Base-by-base conservation (phyloP, 2,797 vertebrate species). In the Thunnus albacares region DNA sequence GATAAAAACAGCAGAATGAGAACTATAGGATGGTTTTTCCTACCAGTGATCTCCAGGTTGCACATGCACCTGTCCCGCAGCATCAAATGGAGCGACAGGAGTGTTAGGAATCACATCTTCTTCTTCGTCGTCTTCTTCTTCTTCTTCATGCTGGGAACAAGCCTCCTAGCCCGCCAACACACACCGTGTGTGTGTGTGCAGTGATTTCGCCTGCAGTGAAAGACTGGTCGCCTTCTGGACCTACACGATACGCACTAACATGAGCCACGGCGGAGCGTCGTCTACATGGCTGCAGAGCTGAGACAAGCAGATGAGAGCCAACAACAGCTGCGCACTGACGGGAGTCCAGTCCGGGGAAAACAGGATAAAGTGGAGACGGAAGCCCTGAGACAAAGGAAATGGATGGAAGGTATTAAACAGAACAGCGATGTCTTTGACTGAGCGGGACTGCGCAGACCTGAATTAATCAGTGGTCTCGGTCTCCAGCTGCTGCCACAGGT, bases 401-500 rank as follows among this genome's bases (percentile, higher is more conserved):
- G 77, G 78, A 72, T 35, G 38, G 79, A 45, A 53, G 79, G 69
- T 47, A 58, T 81, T 79, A 49, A 57, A 75, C 81, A 81, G 83
- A 87, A 83, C 81, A 86, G 85, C 81, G 79, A 79, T 89, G 88
- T 82, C 84, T 82, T 88, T 85, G 80, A 87, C 13, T 67, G 6
- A 67, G 69, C 64, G n/a, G 57, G 62, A 2, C 59, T 20, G 64
- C 71, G 15, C 76, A 67, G 71, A 75, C 15, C 71, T 69, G 82
- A 59, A 80, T 86, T 71, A 90, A 89, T 89, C 72, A 52, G 75
- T 1, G 81, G 64, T 62, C 87, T 90, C 90, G 92, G 81, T 89
- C 82, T 87, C 90, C 93, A 94, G 94, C 93, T 94, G 94, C 92
- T 87, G 83, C 90, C 81, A 91, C 92, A 91, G 91, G 93, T 94